phyloP scores from a whole-genome alignment of 2,888 invertebrate species.

The Onthophagus sagittarius region DNA sequence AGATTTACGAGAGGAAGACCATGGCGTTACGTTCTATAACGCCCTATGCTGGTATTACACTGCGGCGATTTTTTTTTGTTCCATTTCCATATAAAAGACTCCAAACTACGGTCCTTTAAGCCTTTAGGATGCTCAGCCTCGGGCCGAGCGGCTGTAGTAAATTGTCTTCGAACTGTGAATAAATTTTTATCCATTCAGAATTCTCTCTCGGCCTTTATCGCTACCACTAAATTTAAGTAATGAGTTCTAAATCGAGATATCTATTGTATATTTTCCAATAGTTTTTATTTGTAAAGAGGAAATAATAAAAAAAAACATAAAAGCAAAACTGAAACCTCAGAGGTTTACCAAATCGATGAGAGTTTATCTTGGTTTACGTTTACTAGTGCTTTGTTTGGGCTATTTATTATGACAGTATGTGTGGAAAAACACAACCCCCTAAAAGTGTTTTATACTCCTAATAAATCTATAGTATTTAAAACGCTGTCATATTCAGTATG shows the following conservation, averaged over 20 bases:
- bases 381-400: neutral
- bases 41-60: neutral
- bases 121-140: neutral
- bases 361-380: neutral
- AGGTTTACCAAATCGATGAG: neutral
- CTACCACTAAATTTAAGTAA: neutral
- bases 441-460: neutral
- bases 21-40: neutral
- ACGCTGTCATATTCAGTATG: neutral
- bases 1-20: neutral
- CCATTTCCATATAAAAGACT: slow-evolving; percentile 7
- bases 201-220: neutral
- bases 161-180: neutral
- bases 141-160: neutral
- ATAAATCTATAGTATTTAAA: neutral
- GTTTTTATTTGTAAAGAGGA: too few species aligned
- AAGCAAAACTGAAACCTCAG: too few species aligned
- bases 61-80: slow-evolving; percentile 4
- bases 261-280: neutral
- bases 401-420: too few species aligned
- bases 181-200: neutral
- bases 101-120: slow-evolving; percentile 1
- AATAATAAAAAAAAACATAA: too few species aligned
- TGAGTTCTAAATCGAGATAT: neutral
- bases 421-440: too few species aligned